Evolutionary conservation across 2,797 vertebrate species (phyloP).

Genomic region (Urophycis tenuis): DNA sequence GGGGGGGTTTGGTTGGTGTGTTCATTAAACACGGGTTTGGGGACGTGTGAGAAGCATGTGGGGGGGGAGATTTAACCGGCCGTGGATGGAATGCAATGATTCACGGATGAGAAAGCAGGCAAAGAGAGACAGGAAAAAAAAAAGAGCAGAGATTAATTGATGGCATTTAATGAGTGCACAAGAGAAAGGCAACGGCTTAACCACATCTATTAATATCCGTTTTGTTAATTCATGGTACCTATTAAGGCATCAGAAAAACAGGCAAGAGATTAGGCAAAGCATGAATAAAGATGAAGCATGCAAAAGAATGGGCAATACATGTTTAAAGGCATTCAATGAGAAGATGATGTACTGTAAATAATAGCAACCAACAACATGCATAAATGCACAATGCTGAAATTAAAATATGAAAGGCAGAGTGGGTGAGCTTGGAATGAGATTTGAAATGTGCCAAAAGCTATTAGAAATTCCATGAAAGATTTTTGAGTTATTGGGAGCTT

Average conservation of each 20-base stretch:
- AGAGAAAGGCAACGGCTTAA: constrained; percentile 32
- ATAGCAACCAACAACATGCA: neutral
- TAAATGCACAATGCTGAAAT: constrained; percentile 7
- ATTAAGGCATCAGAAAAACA: constrained; percentile 12
- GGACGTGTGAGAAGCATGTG: constrained; percentile 32
- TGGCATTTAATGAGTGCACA: constrained; percentile 52
- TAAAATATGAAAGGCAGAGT: constrained; percentile 33
- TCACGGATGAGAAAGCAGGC: constrained; percentile 40
- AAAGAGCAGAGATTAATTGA: constrained; percentile 57
- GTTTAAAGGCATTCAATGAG: neutral
- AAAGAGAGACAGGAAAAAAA: constrained; percentile 48
- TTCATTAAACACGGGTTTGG: constrained; percentile 16
- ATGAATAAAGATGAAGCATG: constrained; percentile 2
- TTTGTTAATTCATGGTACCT: constrained; percentile 16
- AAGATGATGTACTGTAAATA: constrained; percentile 1
- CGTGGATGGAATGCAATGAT: constrained; percentile 42
- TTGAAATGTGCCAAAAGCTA: neutral
- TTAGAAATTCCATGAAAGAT: neutral
- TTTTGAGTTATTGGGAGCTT: neutral
- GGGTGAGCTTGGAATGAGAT: constrained; percentile 36
- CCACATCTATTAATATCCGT: constrained; percentile 17
- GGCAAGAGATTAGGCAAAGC: constrained; percentile 6
- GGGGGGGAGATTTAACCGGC: constrained; percentile 43
- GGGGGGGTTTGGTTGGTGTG: neutral
- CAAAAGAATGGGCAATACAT: constrained; percentile 4